Percentiles rank a stretch among this genome's conserved stretches.
phyloP scores from a whole-genome alignment of 2,797 vertebrate species.

The Myioborus miniatus region DNA sequence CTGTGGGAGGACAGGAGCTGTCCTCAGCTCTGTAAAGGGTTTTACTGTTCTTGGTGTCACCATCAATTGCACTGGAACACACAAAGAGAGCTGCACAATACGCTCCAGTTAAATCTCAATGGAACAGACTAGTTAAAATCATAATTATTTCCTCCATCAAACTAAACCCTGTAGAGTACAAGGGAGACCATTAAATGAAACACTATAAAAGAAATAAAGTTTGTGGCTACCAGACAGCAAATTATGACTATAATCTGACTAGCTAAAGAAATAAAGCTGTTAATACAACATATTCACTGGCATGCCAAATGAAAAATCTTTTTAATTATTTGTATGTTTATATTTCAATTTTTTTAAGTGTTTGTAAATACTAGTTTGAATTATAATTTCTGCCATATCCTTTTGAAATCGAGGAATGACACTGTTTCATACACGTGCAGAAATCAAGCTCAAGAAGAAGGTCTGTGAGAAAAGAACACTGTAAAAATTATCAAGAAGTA shows the following conservation, averaged over 20 bases:
- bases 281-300: not conserved
- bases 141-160: slow-evolving; percentile 57
- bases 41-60: slow-evolving; percentile 29
- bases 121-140: slow-evolving; percentile 53
- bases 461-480: not conserved
- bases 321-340: not conserved
- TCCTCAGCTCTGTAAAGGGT: slow-evolving; percentile 11
- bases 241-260: slow-evolving; percentile 20
- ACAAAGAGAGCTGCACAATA: not conserved
- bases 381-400: not conserved
- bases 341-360: not conserved
- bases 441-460: not conserved
- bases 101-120: not conserved
- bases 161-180: slow-evolving; percentile 30
- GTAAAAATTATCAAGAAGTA: not conserved
- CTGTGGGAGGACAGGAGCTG: slow-evolving; percentile 38
- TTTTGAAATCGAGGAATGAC: not conserved
- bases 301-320: not conserved
- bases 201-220: slow-evolving; percentile 47
- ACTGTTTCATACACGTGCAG: not conserved
- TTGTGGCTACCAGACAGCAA: slow-evolving; percentile 46
- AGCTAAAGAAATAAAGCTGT: slow-evolving; percentile 27
- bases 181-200: slow-evolving; percentile 60
- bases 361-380: not conserved
- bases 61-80: not conserved